Base-by-base conservation (phyloP, 2,797 vertebrate genomes). In the Alosa sapidissima region DNA sequence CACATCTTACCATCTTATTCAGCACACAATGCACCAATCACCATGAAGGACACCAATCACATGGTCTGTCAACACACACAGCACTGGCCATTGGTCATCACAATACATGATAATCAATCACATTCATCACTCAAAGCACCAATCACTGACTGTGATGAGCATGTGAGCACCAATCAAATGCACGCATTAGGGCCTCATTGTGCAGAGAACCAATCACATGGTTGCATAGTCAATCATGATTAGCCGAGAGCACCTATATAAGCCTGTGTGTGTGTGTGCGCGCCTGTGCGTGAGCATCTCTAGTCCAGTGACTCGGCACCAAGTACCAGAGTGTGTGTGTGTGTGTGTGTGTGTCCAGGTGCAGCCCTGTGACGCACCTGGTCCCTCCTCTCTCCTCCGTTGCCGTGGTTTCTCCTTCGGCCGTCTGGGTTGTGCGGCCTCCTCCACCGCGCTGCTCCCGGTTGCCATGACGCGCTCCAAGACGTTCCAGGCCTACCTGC, bases 401-500 rank as follows among this genome's bases (percentile, higher is more conserved):
- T 96, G 89, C 96, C 95, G 86, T 97, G 96, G 90, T 97, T 97
- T 92, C 96, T 95, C 91, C 96, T 96, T 85, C 95, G 96, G 92
- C 95, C 95, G 0, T 94, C 96, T 93, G 96, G 96, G 78, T 94
- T 94, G 87, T 92, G 94, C 93, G 88, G 87, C 24, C 86, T 87
- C 48, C 84, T 83, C 65, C 81, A 86, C 81, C 81, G 82, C 87
- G 16, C 86, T 88, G 1, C 84, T 85, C 83, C 41, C 87, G 5
- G 84, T 84, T 81, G 45, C 75, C 65, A 91, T 91, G 91, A 91
- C 91, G 0, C 91, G 89, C 93, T 97, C 96, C 92, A 97, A 97
- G 95, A 97, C 96, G 89, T 97, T 97, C 93, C 96, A 97, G 94
- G 97, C 96, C 0, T 97, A 97, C 85, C 91, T 97, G 90, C 96